Evolutionary conservation across 2,888 invertebrate species (phyloP).

Genomic region (Eumerus sabulonum): DNA sequence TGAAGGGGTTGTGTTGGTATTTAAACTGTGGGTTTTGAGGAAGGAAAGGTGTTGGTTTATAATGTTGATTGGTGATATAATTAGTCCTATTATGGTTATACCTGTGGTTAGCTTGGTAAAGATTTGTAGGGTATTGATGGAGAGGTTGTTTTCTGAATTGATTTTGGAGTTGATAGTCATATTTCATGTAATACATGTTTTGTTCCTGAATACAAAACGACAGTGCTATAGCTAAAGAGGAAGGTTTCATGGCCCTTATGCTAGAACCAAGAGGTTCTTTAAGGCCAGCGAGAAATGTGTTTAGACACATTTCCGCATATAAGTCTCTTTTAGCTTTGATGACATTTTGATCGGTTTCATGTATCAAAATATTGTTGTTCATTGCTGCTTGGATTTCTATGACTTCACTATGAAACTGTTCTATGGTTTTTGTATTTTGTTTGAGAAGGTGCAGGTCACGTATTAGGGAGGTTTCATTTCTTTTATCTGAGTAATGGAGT

Average conservation of each 20-base stretch:
- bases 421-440: too few relatives aligned
- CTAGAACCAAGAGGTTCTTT: slow-evolving; percentile 63
- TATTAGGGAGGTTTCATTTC: too few relatives aligned
- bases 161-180: background rate
- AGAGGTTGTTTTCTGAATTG: background rate
- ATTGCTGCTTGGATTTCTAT: slow-evolving; percentile 53
- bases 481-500: too few relatives aligned
- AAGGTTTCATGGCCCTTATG: slow-evolving; percentile 60
- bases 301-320: slow-evolving; percentile 64
- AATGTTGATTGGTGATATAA: too few relatives aligned
- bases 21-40: too few relatives aligned
- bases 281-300: slow-evolving; percentile 55
- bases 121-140: too few relatives aligned
- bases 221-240: slow-evolving; percentile 34
- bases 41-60: too few relatives aligned
- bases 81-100: too few relatives aligned
- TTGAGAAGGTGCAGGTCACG: too few relatives aligned
- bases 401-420: too few relatives aligned
- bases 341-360: slow-evolving; percentile 51
- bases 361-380: slow-evolving; percentile 49
- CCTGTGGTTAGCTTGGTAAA: too few relatives aligned
- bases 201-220: slow-evolving; percentile 60
- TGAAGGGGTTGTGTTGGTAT: too few relatives aligned
- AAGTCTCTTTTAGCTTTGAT: slow-evolving; percentile 43
- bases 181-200: slow-evolving; percentile 43